Conservation (phyloP, 2,113 vertebrate genomes). For the Micromys minutus region DNA sequence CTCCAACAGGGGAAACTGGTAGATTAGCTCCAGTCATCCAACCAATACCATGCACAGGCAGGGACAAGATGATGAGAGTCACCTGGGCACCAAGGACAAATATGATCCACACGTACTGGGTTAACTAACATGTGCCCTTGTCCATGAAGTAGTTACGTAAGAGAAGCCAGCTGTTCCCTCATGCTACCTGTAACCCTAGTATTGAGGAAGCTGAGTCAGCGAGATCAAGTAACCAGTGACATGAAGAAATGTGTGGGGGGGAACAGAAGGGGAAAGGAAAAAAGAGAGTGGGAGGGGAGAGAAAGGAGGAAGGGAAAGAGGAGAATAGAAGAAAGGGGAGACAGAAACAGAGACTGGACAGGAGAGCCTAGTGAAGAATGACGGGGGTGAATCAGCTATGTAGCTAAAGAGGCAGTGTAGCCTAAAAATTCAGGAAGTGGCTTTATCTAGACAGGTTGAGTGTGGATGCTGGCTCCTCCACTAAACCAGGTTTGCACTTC, state of each 20-base stretch:
- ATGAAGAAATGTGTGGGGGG: too few relatives aligned
- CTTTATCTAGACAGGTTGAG: neutral
- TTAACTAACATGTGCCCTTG: neutral
- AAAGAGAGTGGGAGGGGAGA: too few relatives aligned
- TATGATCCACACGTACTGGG: neutral
- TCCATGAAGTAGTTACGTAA: neutral
- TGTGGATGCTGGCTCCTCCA: neutral
- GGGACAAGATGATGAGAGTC: neutral
- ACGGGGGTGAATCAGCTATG: neutral
- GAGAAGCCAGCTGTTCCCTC: neutral
- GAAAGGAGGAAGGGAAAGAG: too few relatives aligned
- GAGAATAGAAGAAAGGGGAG: too few relatives aligned
- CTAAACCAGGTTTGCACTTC: neutral
- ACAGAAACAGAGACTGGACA: neutral
- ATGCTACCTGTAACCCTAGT: neutral
- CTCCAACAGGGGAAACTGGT: neutral
- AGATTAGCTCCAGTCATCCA: too few relatives aligned
- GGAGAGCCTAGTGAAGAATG: neutral
- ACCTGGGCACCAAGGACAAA: neutral
- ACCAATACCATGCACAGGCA: neutral
- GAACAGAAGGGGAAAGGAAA: too few relatives aligned
- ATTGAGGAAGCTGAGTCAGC: neutral
- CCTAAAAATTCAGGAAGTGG: neutral
- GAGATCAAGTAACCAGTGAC: too few relatives aligned
- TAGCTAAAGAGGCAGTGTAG: neutral